These are phyloP conservation scores for Spheniscus mendiculus DNA, from an alignment of 2,113 vertebrate genomes.

Conservation along the genomic window DNA sequence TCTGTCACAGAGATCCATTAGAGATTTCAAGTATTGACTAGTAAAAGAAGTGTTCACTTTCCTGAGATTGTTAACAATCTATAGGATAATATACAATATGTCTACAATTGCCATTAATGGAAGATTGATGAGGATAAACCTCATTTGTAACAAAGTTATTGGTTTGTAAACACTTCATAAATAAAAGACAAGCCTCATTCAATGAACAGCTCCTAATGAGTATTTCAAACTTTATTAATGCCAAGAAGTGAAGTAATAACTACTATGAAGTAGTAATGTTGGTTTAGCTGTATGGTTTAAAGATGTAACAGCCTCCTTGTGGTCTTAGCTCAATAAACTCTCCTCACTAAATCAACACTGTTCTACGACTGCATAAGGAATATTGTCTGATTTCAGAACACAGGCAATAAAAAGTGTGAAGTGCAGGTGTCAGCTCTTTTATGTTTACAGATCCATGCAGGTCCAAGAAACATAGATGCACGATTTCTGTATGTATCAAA, in stretches of 20 bases:
- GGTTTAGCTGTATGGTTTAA: background rate
- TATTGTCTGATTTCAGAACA: background rate
- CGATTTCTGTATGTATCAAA: background rate
- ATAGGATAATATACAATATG: background rate
- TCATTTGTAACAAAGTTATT: background rate
- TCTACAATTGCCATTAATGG: background rate
- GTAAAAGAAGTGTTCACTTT: background rate
- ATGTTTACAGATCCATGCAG: background rate
- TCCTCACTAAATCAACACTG: background rate
- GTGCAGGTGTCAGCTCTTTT: background rate
- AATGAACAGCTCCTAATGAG: background rate
- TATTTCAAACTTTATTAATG: background rate
- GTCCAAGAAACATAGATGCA: background rate
- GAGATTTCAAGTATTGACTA: constrained; percentile 1
- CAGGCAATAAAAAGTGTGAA: background rate
- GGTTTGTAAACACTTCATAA: background rate
- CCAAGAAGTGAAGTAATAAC: background rate
- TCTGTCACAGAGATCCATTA: background rate
- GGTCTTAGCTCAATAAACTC: background rate
- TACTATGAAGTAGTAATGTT: background rate
- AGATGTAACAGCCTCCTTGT: background rate
- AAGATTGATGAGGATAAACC: background rate
- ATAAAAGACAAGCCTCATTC: background rate
- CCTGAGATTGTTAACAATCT: background rate
- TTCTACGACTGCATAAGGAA: background rate